Conservation (phyloP, 2,797 vertebrate genomes). For the Lithobates sylvaticus region DNA sequence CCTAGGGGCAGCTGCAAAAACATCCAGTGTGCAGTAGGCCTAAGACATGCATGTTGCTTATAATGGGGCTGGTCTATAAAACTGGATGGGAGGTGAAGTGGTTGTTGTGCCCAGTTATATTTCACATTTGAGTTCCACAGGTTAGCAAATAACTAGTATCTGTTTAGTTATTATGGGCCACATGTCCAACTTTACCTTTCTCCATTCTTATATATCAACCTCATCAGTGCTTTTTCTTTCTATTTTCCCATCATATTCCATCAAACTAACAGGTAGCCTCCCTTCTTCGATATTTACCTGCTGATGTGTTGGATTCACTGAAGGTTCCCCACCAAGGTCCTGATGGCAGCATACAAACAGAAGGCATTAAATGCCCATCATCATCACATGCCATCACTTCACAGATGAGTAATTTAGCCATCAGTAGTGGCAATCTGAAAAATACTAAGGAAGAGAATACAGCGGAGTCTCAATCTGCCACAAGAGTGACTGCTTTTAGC, state of each 20-base stretch:
- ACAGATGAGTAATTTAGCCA: conserved; percentile 1
- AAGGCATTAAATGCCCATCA: not conserved
- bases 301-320: conserved; percentile 32
- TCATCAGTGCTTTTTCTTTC: not conserved
- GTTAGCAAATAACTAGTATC: not conserved
- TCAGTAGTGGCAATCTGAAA: not conserved
- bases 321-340: not conserved
- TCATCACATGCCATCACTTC: conserved; percentile 2
- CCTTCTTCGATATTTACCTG: not conserved
- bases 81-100: not conserved
- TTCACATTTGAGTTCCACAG: not conserved
- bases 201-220: not conserved
- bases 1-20: too few species aligned
- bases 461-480: not conserved
- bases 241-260: not conserved
- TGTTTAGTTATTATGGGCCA: not conserved
- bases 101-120: not conserved
- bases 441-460: not conserved
- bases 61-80: not conserved
- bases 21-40: too few species aligned
- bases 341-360: not conserved
- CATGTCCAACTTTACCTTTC: not conserved
- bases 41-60: too few species aligned
- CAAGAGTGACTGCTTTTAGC: conserved; percentile 38
- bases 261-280: conserved; percentile 44